Base-by-base conservation (phyloP, 1,140 invertebrate species). In the Hermatobates lingyangjiaoensis region DNA sequence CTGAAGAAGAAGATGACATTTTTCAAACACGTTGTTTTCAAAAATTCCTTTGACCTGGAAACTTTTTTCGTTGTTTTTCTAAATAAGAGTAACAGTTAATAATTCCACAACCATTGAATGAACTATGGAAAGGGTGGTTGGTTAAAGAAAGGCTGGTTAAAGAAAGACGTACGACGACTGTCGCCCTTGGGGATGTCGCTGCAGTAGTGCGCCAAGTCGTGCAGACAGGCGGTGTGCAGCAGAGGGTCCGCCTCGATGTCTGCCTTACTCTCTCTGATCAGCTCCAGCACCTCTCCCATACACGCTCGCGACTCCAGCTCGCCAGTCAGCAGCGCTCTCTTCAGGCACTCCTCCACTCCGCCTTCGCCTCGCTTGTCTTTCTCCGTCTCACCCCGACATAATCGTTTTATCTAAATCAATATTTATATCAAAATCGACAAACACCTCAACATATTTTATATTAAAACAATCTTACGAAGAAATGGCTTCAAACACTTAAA, bases 241-340 rank as follows among this genome's bases (percentile, higher is more conserved):
- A 86, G 63, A 1, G 85, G 85, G 71, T 88, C 85, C 1, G 81
- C 82, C 54, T 87, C 79, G 50, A 87, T 88, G 60, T 89, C 86
- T 0, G 83, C 80, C 61, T 78, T 78, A 1, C 76, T 74, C 65
- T 85, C 81, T 61, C 83, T 80, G 54, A 88, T 83, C 54, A 86
- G 69, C 67, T 77, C 73, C 1, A 83, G 85, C 25, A 97, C 77
- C 71, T 93, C 86, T 52, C 80, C 63, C 48, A 70, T 65, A 64
- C 88, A 92, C 57, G 79, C 77, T 15, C 74, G 71, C 52, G 75
- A 80, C 58, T 77, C 77, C 14, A 87, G 80, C 66, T 75, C 74
- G 61, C 77, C 79, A 60, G 73, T 73, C 51, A 76, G 66, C 54
- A 87, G 78, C 56, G 76, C 81, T 62, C 76, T 76, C 66, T 93